phyloP scores from a whole-genome alignment of 1,140 invertebrate genomes.

The Ceratoteleas bidentatus region DNA sequence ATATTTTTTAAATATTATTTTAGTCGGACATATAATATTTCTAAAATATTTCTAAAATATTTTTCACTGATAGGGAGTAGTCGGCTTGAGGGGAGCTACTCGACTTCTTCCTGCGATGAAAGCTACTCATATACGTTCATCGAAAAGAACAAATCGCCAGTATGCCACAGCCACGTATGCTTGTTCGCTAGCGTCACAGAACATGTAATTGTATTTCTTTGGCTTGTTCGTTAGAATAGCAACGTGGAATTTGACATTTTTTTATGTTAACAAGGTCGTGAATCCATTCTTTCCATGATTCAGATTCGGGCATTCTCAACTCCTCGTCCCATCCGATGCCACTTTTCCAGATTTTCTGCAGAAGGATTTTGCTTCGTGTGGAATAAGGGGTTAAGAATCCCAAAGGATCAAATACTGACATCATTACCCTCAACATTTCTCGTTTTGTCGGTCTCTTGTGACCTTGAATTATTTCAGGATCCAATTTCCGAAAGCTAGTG shows the following conservation, averaged over 20 bases:
- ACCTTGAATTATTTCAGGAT: neutral
- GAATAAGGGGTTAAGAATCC: neutral
- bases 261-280: neutral
- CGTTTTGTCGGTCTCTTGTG: neutral
- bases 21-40: constrained; percentile 71
- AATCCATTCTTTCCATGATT: neutral
- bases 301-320: neutral
- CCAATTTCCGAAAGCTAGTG: neutral
- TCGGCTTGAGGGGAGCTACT: constrained; percentile 68
- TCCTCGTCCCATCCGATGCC: neutral
- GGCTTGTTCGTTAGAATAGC: neutral
- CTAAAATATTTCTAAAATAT: no score
- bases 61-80: no score
- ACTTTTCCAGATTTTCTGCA: neutral
- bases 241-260: neutral
- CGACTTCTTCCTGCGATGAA: constrained; percentile 58
- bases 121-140: neutral
- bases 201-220: neutral
- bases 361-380: neutral
- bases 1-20: no score
- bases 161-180: constrained; percentile 47
- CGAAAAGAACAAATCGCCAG: constrained; percentile 20
- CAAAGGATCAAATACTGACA: neutral
- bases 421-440: neutral
- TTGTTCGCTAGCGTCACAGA: neutral